Percentiles rank a stretch among this genome's conserved stretches.
Conservation (phyloP, 2,888 invertebrate species). For the Corbicula japonica region DNA sequence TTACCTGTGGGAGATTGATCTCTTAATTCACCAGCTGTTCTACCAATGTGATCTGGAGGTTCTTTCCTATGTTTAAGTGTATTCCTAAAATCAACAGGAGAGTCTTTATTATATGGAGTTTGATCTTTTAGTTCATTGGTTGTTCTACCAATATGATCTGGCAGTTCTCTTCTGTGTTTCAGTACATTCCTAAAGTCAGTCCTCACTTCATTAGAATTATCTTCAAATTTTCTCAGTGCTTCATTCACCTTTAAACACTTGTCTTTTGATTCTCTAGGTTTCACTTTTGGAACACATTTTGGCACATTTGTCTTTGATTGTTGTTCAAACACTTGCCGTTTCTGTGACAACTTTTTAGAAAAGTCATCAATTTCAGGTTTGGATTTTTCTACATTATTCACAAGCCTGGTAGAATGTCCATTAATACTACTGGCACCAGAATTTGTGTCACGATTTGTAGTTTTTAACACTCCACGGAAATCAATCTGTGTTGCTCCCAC, state of each 20-base stretch:
- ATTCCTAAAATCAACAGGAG: conserved; percentile 47
- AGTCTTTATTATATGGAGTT: conserved; percentile 8
- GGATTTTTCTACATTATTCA: conserved; percentile 14
- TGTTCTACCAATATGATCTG: not conserved
- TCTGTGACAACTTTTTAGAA: conserved; percentile 35
- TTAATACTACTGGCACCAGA: conserved; percentile 15
- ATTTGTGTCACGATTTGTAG: conserved; percentile 27
- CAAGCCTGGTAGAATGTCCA: conserved; percentile 29
- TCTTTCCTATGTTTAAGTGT: conserved; percentile 51
- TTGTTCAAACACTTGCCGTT: conserved; percentile 36
- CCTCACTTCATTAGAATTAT: conserved; percentile 2
- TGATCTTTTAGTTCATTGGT: not conserved
- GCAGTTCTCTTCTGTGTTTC: conserved; percentile 21
- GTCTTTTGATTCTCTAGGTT: conserved; percentile 22
- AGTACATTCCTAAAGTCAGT: conserved; percentile 33
- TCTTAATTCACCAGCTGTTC: no score
- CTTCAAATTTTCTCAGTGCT: conserved; percentile 38
- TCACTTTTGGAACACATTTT: conserved; percentile 20
- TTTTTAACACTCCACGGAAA: conserved; percentile 65
- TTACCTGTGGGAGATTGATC: no score
- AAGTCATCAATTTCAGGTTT: conserved; percentile 4
- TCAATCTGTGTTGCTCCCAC: conserved; percentile 61
- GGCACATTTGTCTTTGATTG: conserved; percentile 3
- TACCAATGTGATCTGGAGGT: no score
- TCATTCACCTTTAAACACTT: conserved; percentile 27